Conservation (phyloP, 2,113 vertebrate genomes). For the Mormoops blainvillei region DNA sequence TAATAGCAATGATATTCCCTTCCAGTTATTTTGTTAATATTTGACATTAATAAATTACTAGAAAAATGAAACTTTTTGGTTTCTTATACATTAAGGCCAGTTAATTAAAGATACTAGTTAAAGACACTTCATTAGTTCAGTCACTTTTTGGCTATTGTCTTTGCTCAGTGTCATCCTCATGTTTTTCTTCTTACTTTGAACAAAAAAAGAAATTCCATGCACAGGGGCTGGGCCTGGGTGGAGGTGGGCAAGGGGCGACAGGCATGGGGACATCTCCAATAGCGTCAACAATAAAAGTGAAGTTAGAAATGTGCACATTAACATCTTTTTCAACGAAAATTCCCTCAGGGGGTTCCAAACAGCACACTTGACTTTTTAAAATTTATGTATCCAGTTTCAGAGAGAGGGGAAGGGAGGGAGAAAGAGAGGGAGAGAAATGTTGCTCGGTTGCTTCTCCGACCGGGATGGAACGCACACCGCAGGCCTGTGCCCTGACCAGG, state of each 20-base stretch:
- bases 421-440: too few species aligned
- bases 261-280: too few species aligned
- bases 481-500: too few species aligned
- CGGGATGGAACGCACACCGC: too few species aligned
- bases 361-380: background rate
- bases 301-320: background rate
- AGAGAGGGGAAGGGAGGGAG: too few species aligned
- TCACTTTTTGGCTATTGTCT: background rate
- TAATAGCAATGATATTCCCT: background rate
- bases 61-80: background rate
- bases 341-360: background rate
- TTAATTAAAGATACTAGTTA: background rate
- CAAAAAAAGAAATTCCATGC: background rate
- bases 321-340: background rate
- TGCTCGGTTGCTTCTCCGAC: too few species aligned
- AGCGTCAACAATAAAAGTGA: too few species aligned
- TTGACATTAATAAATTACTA: background rate
- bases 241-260: too few species aligned
- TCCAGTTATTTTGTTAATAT: background rate
- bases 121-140: background rate
- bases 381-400: too few species aligned
- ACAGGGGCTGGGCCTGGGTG: too few species aligned
- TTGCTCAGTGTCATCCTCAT: background rate
- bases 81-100: background rate
- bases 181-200: background rate